A percentile compares a stretch with the other conserved stretches of the same genome.
phyloP scores from a whole-genome alignment of 2,888 invertebrate genomes.

The Quadroppia sp. region DNA sequence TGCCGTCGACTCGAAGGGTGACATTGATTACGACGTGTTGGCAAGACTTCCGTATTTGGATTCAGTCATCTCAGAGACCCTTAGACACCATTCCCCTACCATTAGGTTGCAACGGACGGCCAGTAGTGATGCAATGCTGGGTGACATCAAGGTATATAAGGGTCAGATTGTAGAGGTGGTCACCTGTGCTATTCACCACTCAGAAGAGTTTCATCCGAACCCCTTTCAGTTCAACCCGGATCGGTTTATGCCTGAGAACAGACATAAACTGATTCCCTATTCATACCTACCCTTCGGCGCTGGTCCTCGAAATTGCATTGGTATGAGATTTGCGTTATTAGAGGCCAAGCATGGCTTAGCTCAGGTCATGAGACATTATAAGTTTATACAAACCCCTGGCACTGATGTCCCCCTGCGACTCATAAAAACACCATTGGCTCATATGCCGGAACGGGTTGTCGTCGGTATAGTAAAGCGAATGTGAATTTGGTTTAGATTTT shows the following conservation, averaged over 20 bases:
- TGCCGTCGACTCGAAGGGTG: no score
- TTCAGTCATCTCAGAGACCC: no score
- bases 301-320: background rate
- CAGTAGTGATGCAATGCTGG: no score
- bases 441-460: no score
- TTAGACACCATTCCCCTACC: no score
- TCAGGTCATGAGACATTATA: background rate
- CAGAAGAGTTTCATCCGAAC: background rate
- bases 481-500: no score
- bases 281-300: background rate
- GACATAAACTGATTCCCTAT: background rate
- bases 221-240: slow-evolving; percentile 32
- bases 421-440: no score
- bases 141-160: slow-evolving; percentile 21
- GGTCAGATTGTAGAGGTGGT: background rate
- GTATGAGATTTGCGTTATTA: no score
- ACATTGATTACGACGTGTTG: no score
- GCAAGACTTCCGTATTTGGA: no score
- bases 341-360: background rate
- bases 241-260: slow-evolving; percentile 17
- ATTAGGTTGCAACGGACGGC: no score
- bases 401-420: background rate
- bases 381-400: background rate
- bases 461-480: no score
- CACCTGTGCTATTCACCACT: slow-evolving; percentile 21